A percentile compares a stretch with the other conserved stretches of the same genome.
Evolutionary conservation across 2,113 vertebrate genomes (phyloP).

Genomic region (Dicrurus megarhynchus): DNA sequence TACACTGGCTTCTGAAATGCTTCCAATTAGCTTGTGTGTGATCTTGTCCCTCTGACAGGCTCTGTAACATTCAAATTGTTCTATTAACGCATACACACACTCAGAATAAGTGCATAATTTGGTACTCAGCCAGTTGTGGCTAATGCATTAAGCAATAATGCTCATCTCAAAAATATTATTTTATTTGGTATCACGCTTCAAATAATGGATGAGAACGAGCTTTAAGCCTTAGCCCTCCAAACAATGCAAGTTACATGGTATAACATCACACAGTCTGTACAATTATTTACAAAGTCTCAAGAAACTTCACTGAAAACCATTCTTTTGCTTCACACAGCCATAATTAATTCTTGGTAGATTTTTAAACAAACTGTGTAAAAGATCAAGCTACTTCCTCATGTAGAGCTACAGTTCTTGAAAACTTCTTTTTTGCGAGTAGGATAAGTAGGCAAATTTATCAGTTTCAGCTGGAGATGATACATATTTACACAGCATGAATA

Average conservation of each 20-base stretch:
- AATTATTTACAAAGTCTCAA: not conserved
- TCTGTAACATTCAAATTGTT: not conserved
- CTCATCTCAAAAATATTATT: not conserved
- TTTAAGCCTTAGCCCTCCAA: not conserved
- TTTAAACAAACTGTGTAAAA: not conserved
- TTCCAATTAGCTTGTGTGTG: not conserved
- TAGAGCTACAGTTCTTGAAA: not conserved
- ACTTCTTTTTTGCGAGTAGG: not conserved
- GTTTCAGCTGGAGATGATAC: not conserved
- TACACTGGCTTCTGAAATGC: not conserved
- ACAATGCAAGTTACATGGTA: not conserved
- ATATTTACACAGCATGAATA: not conserved
- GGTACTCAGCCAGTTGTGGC: not conserved
- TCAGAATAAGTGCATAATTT: not conserved
- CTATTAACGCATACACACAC: not conserved
- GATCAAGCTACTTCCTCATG: not conserved
- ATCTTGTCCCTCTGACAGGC: not conserved
- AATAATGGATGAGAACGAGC: not conserved
- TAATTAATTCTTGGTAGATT: not conserved
- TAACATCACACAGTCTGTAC: not conserved
- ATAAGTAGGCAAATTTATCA: not conserved
- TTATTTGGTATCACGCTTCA: not conserved
- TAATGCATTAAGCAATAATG: not conserved
- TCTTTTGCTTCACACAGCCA: not conserved
- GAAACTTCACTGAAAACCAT: not conserved